Evolutionary conservation across 2,113 vertebrate genomes (phyloP), one percentile per base, ranked within the genome.

Genomic region (Sinocyclocheilus maitianheensis): DNA sequence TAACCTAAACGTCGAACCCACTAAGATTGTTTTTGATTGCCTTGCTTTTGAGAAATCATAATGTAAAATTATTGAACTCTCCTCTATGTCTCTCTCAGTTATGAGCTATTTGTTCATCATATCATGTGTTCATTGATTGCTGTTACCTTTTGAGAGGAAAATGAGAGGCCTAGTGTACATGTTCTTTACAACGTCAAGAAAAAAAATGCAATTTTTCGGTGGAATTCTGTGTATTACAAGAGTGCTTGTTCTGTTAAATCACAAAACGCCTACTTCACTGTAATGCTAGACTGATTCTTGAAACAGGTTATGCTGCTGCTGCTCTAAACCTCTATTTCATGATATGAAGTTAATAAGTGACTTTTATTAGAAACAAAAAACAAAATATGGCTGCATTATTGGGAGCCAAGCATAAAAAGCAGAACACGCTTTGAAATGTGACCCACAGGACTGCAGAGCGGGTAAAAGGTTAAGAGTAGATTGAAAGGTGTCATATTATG

Each of bases 321-420:
- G 12, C 6, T 16, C 22, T 24, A 79, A 60, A 24, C n/a, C 13
- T 13, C 37, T 11, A 11, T 30, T 24, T 76, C n/a, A 51, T 76
- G 20, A 14, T 58, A 26, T 20, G 4, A 67, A 12, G 60, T 81
- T 81, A 81, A 81, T 81, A 81, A 65, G 40, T 81, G 37, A 65
- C 60, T 18, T 81, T 81, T 20, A 65, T 81, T 48, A 48, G 14
- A 67, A 65, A 63, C 78, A n/a, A 63, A 62, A 58, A 30, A 8
- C n/a, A 1, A 81, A 30, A 48, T 81, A 81, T 18, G 24, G 60
- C 60, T 65, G 78, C 40, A 10, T 18, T n/a, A 7, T 24, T 43
- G 20, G 20, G 30, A 11, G 4, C 24, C 48, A 12, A 20, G 48
- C 26, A 12, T 55, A 13, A n/a, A 37, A 22, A 24, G n/a, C 20